Conservation (phyloP, 2,888 invertebrate species). For the Drosophila kuntzei region DNA sequence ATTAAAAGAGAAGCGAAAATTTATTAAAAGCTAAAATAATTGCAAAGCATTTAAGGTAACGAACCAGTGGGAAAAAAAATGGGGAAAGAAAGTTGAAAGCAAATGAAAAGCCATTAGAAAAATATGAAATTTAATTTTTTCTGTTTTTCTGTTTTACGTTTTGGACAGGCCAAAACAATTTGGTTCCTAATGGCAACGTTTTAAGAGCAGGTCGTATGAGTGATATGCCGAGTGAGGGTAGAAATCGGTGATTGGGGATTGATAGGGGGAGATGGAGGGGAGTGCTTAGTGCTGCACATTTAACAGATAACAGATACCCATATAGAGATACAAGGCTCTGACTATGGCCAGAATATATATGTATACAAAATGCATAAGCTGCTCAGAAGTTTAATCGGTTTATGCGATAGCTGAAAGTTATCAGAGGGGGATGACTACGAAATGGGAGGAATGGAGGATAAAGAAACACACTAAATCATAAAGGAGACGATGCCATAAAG, state of each 20-base stretch:
- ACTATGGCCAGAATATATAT: background rate
- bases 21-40: slow-evolving; percentile 52
- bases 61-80: background rate
- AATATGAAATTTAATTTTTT: slow-evolving; percentile 45
- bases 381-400: slow-evolving; percentile 78
- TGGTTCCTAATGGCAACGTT: slow-evolving; percentile 55
- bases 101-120: slow-evolving; percentile 50
- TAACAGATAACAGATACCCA: slow-evolving; percentile 59
- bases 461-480: slow-evolving; percentile 69
- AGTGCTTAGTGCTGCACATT: slow-evolving; percentile 69
- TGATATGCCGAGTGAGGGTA: background rate
- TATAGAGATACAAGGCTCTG: slow-evolving; percentile 12
- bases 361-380: slow-evolving; percentile 70
- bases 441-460: slow-evolving; percentile 6
- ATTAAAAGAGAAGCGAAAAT: slow-evolving; percentile 38
- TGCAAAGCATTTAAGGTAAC: slow-evolving; percentile 53
- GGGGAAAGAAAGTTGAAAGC: slow-evolving; percentile 9
- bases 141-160: background rate
- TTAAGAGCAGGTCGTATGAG: slow-evolving; percentile 14
- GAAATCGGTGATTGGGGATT: background rate
- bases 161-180: slow-evolving; percentile 31
- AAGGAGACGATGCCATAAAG: slow-evolving; percentile 66
- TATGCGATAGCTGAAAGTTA: slow-evolving; percentile 62
- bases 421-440: background rate
- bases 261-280: background rate